These are phyloP conservation scores for Isoperla grammatica DNA, from an alignment of 2,888 invertebrate species.

Conservation along the genomic window DNA sequence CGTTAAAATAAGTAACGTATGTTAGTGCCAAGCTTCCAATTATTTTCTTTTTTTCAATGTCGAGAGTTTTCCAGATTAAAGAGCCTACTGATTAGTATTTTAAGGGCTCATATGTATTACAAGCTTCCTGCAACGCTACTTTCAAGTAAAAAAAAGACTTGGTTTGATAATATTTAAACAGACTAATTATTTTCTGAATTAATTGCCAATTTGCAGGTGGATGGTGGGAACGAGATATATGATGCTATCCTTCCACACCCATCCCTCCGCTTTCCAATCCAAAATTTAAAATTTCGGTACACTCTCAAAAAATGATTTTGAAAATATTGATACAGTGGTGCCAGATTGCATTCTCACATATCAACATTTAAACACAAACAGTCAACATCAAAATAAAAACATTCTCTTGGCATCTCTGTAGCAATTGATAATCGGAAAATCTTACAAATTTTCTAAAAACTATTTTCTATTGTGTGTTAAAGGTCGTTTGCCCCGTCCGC, in stretches of 20 bases:
- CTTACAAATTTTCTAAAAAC: conserved; percentile 11
- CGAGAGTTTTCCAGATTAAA: no score
- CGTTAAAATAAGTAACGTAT: no score
- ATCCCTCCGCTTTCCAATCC: neutral
- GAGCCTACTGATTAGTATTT: no score
- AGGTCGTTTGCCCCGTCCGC: conserved; percentile 29
- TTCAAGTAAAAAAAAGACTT: no score
- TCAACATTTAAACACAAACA: neutral
- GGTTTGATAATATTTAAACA: no score
- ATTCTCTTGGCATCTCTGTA: neutral
- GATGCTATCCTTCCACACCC: conserved; percentile 6
- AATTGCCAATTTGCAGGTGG: neutral
- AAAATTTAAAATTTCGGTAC: neutral
- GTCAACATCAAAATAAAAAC: neutral
- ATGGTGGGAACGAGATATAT: conserved; percentile 10
- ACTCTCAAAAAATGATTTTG: neutral
- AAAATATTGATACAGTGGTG: neutral
- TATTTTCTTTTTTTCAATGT: no score
- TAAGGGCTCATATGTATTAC: no score
- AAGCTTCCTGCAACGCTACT: no score
- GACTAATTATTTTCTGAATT: neutral
- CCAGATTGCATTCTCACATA: neutral
- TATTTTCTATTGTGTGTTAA: conserved; percentile 30
- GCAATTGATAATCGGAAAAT: neutral
- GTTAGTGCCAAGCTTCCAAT: no score